phyloP scores from a whole-genome alignment of 2,888 invertebrate genomes.

The Temnothorax ravouxi region DNA sequence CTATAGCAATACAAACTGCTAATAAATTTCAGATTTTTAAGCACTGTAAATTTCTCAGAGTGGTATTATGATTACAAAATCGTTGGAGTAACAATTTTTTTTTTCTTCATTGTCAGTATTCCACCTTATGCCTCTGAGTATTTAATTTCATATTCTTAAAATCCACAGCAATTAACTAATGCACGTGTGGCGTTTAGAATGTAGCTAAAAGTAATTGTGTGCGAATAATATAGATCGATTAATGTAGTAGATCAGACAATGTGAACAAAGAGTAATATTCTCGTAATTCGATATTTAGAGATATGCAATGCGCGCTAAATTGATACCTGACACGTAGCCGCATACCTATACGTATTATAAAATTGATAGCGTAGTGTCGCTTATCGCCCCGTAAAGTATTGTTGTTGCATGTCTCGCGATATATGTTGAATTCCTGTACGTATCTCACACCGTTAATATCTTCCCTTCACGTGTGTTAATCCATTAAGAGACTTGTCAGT shows the following conservation, averaged over 20 bases:
- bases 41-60: slow-evolving; percentile 24
- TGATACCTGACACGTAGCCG: slow-evolving; percentile 21
- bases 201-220: slow-evolving; percentile 35
- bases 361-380: slow-evolving; percentile 37
- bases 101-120: background rate
- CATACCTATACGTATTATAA: slow-evolving; percentile 8
- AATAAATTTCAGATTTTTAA: slow-evolving; percentile 3
- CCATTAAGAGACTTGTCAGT: background rate
- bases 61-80: background rate
- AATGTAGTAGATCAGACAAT: background rate
- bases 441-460: background rate
- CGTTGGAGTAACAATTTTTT: background rate
- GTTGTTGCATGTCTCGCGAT: slow-evolving; percentile 31
- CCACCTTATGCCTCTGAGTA: background rate
- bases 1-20: slow-evolving; percentile 10
- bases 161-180: slow-evolving; percentile 13
- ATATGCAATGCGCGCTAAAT: slow-evolving; percentile 16
- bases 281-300: slow-evolving; percentile 1
- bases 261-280: background rate
- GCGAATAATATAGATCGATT: slow-evolving; percentile 11
- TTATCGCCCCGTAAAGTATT: slow-evolving; percentile 25
- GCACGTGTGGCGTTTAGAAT: slow-evolving; percentile 32
- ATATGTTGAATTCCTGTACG: background rate
- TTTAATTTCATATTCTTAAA: background rate
- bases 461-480: slow-evolving; percentile 9